These are phyloP conservation scores for Drosophila algonquin DNA, from an alignment of 2,888 invertebrate species.

Conservation along the genomic window DNA sequence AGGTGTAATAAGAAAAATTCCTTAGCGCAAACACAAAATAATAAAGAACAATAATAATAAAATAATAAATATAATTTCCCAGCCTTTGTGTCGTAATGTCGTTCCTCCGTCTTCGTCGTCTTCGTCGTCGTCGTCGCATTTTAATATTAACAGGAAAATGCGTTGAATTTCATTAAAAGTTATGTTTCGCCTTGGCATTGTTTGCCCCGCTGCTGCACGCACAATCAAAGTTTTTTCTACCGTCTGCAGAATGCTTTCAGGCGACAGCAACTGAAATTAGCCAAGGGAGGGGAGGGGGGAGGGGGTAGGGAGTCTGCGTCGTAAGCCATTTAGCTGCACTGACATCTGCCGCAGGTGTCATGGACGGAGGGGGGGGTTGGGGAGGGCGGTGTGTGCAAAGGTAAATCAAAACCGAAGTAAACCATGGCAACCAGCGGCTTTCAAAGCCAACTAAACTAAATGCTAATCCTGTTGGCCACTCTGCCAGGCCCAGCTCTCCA, in stretches of 20 bases:
- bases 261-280: constrained; percentile 55
- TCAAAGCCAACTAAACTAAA: constrained; percentile 54
- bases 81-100: constrained; percentile 42
- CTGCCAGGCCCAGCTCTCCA: not conserved
- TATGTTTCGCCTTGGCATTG: constrained; percentile 54
- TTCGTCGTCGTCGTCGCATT: constrained; percentile 36
- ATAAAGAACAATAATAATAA: constrained; percentile 50
- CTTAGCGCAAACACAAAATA: constrained; percentile 24
- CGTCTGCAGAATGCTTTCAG: constrained; percentile 46
- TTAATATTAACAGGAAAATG: constrained; percentile 72
- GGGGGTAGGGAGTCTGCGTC: not conserved
- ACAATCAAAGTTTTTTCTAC: constrained; percentile 55
- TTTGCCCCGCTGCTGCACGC: constrained; percentile 30
- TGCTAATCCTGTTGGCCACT: constrained; percentile 41
- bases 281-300: not conserved
- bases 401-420: constrained; percentile 30
- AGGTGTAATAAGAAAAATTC: constrained; percentile 67
- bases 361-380: too few relatives aligned
- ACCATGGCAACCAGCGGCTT: constrained; percentile 25
- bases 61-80: constrained; percentile 77
- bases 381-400: constrained; percentile 8
- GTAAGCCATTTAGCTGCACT: constrained; percentile 36
- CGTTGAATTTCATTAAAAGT: constrained; percentile 77
- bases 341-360: constrained; percentile 37
- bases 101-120: not conserved